Conservation (phyloP, 1,140 invertebrate genomes). For the Sycophaga agraensis region DNA sequence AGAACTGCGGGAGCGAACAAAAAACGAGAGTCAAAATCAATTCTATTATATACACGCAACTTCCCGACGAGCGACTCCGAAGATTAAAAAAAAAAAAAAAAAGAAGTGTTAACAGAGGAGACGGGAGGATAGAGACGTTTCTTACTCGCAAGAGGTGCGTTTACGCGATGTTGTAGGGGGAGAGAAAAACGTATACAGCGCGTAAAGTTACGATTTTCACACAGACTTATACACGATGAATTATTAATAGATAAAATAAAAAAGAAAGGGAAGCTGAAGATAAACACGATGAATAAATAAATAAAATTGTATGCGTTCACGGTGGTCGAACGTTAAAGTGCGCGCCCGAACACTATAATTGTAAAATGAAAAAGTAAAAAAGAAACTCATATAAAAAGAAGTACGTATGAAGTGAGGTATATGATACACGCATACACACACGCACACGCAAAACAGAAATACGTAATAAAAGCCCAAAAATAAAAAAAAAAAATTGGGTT, state of each 20-base stretch:
- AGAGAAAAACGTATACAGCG: too few species aligned
- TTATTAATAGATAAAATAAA: not conserved
- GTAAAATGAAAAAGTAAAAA: not conserved
- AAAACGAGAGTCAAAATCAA: constrained; percentile 8
- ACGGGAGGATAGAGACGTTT: not conserved
- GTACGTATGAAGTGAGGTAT: too few species aligned
- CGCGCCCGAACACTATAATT: too few species aligned
- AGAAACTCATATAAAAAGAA: not conserved
- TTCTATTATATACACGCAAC: not conserved
- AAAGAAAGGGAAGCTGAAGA: too few species aligned
- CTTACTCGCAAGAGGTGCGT: not conserved
- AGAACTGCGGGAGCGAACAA: too few species aligned
- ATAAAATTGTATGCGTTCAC: too few species aligned
- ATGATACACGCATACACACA: constrained; percentile 10
- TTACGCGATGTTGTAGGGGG: too few species aligned
- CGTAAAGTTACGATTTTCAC: not conserved
- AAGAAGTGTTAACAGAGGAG: too few species aligned
- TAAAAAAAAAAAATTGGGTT: not conserved
- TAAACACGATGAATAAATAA: too few species aligned
- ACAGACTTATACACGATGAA: not conserved
- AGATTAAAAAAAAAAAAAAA: too few species aligned
- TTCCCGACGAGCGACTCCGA: not conserved
- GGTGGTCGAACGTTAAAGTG: too few species aligned
- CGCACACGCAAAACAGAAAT: constrained; percentile 21
- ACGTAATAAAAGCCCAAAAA: constrained; percentile 17